These are phyloP conservation scores for Tipula vernalis DNA, from an alignment of 2,888 invertebrate genomes.

Conservation along the genomic window DNA sequence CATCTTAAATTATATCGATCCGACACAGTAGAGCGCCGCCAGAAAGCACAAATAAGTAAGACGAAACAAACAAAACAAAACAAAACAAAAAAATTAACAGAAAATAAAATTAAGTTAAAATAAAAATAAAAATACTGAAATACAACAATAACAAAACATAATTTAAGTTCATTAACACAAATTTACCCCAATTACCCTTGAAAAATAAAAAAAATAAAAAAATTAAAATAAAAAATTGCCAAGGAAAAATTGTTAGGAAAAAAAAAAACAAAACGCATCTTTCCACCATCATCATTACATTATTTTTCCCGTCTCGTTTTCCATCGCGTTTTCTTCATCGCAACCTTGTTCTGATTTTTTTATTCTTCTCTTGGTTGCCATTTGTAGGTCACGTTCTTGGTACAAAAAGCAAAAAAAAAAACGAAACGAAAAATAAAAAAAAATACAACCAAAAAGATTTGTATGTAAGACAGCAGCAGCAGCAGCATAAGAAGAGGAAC, in stretches of 20 bases:
- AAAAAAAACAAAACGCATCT: background rate
- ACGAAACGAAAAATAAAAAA: background rate
- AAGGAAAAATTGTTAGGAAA: background rate
- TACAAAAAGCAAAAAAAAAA: background rate
- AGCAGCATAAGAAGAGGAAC: background rate
- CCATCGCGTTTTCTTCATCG: background rate
- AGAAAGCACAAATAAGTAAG: background rate
- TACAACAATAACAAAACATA: background rate
- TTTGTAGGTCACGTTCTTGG: background rate
- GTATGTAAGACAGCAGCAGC: background rate
- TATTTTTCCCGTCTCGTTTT: background rate
- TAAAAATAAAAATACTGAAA: background rate
- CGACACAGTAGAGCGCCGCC: background rate
- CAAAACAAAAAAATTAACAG: background rate
- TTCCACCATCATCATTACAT: background rate
- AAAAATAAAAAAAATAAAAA: background rate
- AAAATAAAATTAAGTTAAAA: background rate
- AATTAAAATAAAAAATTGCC: background rate
- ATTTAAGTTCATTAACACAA: background rate
- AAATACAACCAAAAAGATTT: background rate
- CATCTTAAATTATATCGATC: background rate
- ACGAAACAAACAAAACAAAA: background rate
- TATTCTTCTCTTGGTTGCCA: background rate
- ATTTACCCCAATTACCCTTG: slow-evolving; percentile 4
- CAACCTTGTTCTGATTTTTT: background rate